Base-by-base conservation (phyloP, 1,140 invertebrate species). In the Saccostrea echinata region DNA sequence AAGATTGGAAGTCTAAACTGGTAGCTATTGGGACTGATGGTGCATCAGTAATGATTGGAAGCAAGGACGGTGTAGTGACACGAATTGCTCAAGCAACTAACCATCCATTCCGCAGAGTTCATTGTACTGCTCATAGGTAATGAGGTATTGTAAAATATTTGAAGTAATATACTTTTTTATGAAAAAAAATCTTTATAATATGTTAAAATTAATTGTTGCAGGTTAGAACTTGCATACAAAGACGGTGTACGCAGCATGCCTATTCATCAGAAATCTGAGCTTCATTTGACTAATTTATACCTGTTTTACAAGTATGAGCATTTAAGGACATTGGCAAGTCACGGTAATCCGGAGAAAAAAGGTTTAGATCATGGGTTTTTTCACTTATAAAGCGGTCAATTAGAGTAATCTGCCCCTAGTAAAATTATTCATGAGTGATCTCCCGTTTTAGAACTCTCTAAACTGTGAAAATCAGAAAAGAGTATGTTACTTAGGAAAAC, bases 11-110 rank as follows among this genome's bases (percentile, higher is more conserved):
- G 24, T 6, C n/a, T 6, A 86, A 87, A 61, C 18, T 89, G 1
- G 86, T 87, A 30, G 88, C 85, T 51, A 89, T 87, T 51, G 88
- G 88, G 3, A 89, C 88, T 18, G 88, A 89, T 87, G 88, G 88
- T 21, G 88, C 88, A 6, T 87, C 82, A 27, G 83, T 85, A 18
- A 89, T 89, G 88, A 8, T 86, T 33, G 85, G 89, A 24, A 61
- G 55, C n/a, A 80, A 88, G 71, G 68, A 61, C 18, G 71, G 84
- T 51, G 76, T 88, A 18, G 86, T 84, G 21, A 16, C 24, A 27
- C 55, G 55, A 1, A 57, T 57, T 57, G 13, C 21, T 57, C 13
- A 57, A 57, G 55, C 13, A 57, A 57, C 3, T 12, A 57, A 57
- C 21, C 55, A 57, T 13, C 55, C 55, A 57, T 57, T 57, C 13